Percentiles rank a stretch among this genome's conserved stretches.
Evolutionary conservation across 1,140 invertebrate species (phyloP).

Genomic region (Nasonia vitripennis): DNA sequence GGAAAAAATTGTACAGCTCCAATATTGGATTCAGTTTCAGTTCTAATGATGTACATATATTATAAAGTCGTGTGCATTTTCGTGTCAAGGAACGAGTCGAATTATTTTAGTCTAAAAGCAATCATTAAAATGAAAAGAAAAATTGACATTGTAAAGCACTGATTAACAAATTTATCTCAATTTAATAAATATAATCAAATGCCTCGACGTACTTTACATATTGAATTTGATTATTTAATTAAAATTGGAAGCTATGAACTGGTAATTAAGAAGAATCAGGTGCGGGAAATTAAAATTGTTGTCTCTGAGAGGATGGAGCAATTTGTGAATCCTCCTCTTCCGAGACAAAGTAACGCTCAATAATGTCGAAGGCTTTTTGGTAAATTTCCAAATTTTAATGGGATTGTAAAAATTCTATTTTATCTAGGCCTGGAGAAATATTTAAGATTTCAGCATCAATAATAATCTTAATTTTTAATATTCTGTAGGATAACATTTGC

Average conservation of each 20-base stretch:
- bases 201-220: conserved; percentile 37
- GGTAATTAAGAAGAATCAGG: conserved; percentile 82
- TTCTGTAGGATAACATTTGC: too few species aligned
- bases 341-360: conserved; percentile 94
- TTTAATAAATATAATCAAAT: conserved; percentile 6
- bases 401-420: conserved; percentile 97
- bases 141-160: conserved; percentile 18
- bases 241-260: conserved; percentile 88
- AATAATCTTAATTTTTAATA: too few species aligned
- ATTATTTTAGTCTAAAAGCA: neutral
- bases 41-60: neutral
- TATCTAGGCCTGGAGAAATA: conserved; percentile 88
- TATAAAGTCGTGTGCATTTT: neutral
- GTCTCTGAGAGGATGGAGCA: conserved; percentile 84
- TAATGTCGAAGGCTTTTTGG: conserved; percentile 96
- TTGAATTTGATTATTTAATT: conserved; percentile 66
- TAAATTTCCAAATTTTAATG: conserved; percentile 98
- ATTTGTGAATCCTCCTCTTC: conserved; percentile 92
- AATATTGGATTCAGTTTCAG: neutral
- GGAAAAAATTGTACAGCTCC: neutral
- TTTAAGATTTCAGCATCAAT: neutral
- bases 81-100: neutral
- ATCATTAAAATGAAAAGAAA: conserved; percentile 32
- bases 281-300: conserved; percentile 85
- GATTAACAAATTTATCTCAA: neutral